Conservation (phyloP, 1,140 invertebrate species). For the Dysdera silvatica region DNA sequence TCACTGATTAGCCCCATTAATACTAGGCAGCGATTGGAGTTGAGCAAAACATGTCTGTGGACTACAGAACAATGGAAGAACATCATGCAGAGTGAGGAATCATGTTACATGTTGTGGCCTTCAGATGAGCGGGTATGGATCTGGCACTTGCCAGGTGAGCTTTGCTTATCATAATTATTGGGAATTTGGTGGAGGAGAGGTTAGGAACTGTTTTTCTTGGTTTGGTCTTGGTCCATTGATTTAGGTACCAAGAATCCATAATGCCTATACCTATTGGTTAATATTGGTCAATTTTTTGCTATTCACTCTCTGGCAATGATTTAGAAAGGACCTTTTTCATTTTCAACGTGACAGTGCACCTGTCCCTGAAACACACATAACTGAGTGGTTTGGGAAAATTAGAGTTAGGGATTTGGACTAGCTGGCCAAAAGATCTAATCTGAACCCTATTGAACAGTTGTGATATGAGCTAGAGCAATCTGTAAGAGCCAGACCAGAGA, state of each 20-base stretch:
- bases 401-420: background rate
- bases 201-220: background rate
- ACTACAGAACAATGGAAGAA: background rate
- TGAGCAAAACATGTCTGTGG: background rate
- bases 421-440: background rate
- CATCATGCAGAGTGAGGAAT: background rate
- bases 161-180: background rate
- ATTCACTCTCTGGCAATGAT: background rate
- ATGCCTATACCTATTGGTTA: background rate
- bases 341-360: background rate
- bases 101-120: background rate
- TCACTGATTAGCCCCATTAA: too few species aligned
- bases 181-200: background rate
- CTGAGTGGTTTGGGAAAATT: background rate
- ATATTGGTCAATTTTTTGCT: background rate
- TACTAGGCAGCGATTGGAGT: background rate
- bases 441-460: too few species aligned
- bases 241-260: background rate
- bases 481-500: background rate
- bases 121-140: slow-evolving; percentile 3
- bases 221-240: background rate
- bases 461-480: background rate
- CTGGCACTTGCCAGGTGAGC: background rate
- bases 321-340: background rate
- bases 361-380: background rate